phyloP scores from a whole-genome alignment of 2,113 vertebrate species.

The Microcebus tavaratra region DNA sequence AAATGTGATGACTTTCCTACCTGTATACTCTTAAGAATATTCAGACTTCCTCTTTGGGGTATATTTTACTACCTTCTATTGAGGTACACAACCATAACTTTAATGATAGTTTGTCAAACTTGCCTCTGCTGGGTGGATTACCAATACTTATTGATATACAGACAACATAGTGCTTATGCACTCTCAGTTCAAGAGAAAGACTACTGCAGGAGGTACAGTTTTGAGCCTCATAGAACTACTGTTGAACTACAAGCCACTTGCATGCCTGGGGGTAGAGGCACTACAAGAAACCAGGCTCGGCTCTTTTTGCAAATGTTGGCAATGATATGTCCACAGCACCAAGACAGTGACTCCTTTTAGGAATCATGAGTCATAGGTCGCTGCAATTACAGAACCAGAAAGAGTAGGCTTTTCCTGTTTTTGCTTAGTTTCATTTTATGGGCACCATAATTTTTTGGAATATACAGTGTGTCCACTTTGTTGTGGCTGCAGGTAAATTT shows the following conservation, averaged over 20 bases:
- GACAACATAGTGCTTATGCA: background rate
- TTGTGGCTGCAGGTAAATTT: conserved; percentile 57
- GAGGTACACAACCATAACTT: background rate
- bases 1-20: background rate
- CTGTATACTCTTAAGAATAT: background rate
- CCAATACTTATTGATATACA: background rate
- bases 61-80: background rate
- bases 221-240: background rate
- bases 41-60: background rate
- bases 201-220: background rate
- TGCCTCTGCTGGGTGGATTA: background rate
- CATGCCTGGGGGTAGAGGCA: background rate
- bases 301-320: background rate
- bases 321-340: background rate
- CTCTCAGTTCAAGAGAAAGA: background rate
- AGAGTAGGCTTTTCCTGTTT: background rate
- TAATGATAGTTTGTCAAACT: background rate
- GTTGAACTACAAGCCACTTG: background rate
- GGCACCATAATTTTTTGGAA: conserved; percentile 22
- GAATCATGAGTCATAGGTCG: background rate
- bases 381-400: background rate
- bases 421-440: conserved; percentile 47
- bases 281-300: background rate
- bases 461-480: conserved; percentile 34
- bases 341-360: background rate